Conservation (phyloP, 2,113 vertebrate genomes). For the Orcinus orca region DNA sequence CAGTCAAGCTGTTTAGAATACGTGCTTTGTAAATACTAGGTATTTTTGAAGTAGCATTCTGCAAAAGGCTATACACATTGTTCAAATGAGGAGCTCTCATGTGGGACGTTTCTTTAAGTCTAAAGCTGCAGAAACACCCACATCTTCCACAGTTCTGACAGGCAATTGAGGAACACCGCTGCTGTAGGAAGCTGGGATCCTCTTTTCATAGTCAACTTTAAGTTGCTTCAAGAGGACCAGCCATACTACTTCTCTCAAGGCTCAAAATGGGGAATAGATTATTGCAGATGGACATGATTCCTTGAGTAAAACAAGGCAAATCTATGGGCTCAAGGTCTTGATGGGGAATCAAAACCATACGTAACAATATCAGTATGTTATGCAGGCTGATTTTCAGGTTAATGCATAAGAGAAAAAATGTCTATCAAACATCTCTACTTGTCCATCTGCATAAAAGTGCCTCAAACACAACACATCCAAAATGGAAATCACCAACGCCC, state of each 20-base stretch:
- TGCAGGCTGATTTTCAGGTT: background rate
- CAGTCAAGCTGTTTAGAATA: background rate
- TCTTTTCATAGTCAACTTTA: background rate
- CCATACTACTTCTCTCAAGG: background rate
- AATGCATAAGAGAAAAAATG: background rate
- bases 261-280: background rate
- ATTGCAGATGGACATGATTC: background rate
- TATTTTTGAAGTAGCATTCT: slow-evolving; percentile 23
- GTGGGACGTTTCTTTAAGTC: slow-evolving; percentile 16
- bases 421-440: background rate
- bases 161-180: background rate
- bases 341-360: background rate
- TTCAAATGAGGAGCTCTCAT: background rate
- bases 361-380: background rate
- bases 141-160: background rate
- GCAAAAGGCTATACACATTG: slow-evolving; percentile 44
- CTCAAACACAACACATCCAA: background rate
- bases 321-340: background rate
- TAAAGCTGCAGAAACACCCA: slow-evolving; percentile 42
- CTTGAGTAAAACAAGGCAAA: background rate
- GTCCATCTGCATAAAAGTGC: background rate
- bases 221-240: background rate
- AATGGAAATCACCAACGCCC: background rate
- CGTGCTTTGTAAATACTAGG: slow-evolving; percentile 16
- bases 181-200: background rate